Percentiles rank a stretch among this genome's conserved stretches.
These are phyloP conservation scores for Sminthopsis crassicaudata DNA, from an alignment of 2,113 vertebrate genomes.

Conservation along the genomic window DNA sequence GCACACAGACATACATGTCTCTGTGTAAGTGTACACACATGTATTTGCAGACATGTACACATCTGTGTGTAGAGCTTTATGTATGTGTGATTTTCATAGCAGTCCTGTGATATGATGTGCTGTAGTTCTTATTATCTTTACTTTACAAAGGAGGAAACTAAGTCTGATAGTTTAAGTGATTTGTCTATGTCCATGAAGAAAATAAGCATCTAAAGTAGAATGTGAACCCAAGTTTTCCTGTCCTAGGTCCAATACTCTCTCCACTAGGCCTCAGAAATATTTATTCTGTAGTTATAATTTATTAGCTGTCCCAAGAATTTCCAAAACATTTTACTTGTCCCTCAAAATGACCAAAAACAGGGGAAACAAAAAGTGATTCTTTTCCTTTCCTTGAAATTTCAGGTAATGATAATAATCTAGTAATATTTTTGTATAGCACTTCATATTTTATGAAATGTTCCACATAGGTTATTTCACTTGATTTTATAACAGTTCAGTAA, in stretches of 20 bases:
- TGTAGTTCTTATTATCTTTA: not conserved
- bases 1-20: too few relatives aligned
- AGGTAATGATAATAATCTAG: not conserved
- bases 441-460: not conserved
- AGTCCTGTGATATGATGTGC: not conserved
- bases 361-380: constrained; percentile 71
- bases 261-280: not conserved
- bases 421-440: not conserved
- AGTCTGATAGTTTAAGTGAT: not conserved
- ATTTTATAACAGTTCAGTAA: not conserved
- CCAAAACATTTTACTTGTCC: constrained; percentile 68
- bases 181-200: not conserved
- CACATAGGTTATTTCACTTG: not conserved
- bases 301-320: constrained; percentile 58
- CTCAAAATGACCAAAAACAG: constrained; percentile 62
- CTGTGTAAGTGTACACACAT: too few relatives aligned
- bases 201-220: not conserved
- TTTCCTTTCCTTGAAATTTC: constrained; percentile 64
- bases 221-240: not conserved
- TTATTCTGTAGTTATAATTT: not conserved
- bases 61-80: too few relatives aligned
- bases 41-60: not conserved
- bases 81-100: not conserved
- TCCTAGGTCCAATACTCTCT: not conserved
- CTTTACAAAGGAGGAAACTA: not conserved